Base-by-base conservation (phyloP, 2,113 vertebrate genomes). In the Amphiprion percula region DNA sequence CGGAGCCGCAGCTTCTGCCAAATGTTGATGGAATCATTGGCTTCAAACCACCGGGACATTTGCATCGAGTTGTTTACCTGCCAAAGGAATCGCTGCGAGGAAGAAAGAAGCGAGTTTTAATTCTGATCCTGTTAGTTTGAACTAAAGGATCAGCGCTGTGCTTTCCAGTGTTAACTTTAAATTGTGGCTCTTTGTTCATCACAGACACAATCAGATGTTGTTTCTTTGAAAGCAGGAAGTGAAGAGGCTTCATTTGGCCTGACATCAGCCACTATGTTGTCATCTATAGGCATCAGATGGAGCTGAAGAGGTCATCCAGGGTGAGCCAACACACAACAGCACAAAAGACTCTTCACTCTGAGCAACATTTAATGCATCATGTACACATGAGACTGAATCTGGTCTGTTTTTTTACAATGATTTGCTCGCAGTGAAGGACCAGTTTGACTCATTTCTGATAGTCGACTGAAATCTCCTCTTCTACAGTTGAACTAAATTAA, bases 1-100 rank as follows among this genome's bases (percentile, higher is more conserved):
- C 64, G 65, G 78, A 1, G 70, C 66, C 12, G 49, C 16, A 1
- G 63, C 74, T 66, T 19, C 76, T 89, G 92, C 92, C 93, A 94
- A 93, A 87, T 71, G 91, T 87, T 93, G 92, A 93, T 91, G 87
- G 87, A 94, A 93, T 92, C 84, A 68, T 54, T 92, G 90, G 88
- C 87, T 85, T 76, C 55, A 28, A 15, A 82, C 80, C 87, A 84
- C 24, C 28, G 8, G 72, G 73, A 75, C 85, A 83, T 90, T 90
- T 77, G 86, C 86, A 83, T 79, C 4, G 59, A 72, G 70, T 77
- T 83, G 90, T 91, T 90, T 81, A 88, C 79, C 59, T 28, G 78
- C 79, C 77, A 74, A 65, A 72, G 61, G 73, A 54, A 65, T 61
- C 68, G 62, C 54, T 84, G 74, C 75, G 78, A 81, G 77, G 74